Evolutionary conservation across 2,888 invertebrate genomes (phyloP), one percentile per base, ranked within the genome.

Genomic region (Agriopis aurantiaria): DNA sequence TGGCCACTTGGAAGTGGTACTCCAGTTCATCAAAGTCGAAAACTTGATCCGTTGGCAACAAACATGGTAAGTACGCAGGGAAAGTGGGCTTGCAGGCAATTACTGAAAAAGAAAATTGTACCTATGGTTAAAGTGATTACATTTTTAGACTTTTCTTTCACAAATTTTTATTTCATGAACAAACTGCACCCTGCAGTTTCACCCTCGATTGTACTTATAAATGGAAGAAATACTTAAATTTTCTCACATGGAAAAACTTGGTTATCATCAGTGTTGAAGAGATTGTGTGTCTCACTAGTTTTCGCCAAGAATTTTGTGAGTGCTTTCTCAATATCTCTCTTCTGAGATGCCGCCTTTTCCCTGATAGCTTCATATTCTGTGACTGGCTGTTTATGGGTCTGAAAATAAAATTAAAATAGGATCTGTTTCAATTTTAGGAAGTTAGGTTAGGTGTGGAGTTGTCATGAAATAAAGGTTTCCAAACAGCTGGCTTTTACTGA

Each of bases 341-440:
- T 99, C 85, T 99, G 99, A 60, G 96, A 96, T 0, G 99, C 98
- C 52, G 98, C 98, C 85, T 99, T 99, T 91, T 99, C 99, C 80
- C 99, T 95, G 62, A 99, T 98, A 0, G 98, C 97, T 95, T 99
- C 98, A 91, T 99, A 99, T 87, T 99, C 99, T 5, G 98, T 98
- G 4, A 98, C 97, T 48, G 99, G 99, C 93, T 99, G 98, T 88
- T 98, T 98, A 85, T 99, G 98, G 0, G 99, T 99, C 97, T 98
- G 88, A 55, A 84, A 86, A 67, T 17, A 67, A 58, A 48, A 43
- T 23, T 45, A 48, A 49, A 62, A 33, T 33, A 33, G 33, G 14
- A 46, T 8, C 7, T 43, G 43, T 43, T 43, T 33, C 5, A 4
- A 5, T 33, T 33, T 33, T 33, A 33, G 33, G 33, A 1, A 33